Base-by-base conservation (phyloP, 2,113 vertebrate species). In the Pungitius pungitius region DNA sequence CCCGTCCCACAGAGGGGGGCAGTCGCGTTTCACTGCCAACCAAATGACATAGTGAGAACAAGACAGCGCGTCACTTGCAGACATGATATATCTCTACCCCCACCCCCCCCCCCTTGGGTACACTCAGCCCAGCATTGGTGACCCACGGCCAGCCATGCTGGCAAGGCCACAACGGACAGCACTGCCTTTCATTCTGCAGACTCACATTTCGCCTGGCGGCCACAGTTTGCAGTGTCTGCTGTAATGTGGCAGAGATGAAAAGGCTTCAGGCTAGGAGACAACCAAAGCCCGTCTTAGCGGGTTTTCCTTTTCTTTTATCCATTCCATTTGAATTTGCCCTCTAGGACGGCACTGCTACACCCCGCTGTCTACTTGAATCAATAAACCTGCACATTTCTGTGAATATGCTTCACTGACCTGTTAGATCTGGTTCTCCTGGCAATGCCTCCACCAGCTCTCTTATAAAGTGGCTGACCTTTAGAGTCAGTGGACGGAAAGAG, bases 21-120 rank as follows among this genome's bases (percentile, higher is more conserved):
- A 1, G 14, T 58, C 62, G 56, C 7, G 56, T 24, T 63, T 58
- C 69, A 42, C 0, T 78, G 79, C 77, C 83, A 91, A 62, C n/a
- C 68, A 87, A 76, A 81, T 71, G 14, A 35, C 79, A 83, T 82
- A 74, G 85, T 82, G 86, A 80, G 65, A 88, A 90, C 90, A 83
- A 80, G 81, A 63, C 52, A 67, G 27, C 27, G 67, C 55, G 67
- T 76, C 76, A 60, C 79, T 78, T 78, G 43, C 83, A 85, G 78
- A 84, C 85, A 77, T 52, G 70, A 83, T 43, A 77, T 64, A 61
- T 68, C 57, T 68, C 61, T n/a, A n/a, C n/a, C n/a, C n/a, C n/a
- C n/a, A n/a, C n/a, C n/a, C n/a, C 75, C 49, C n/a, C 58, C 39
- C 43, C 13, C 35, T 11, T 61, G 81, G 69, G 57, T 18, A n/a